Percentiles rank a stretch among this genome's conserved stretches.
These are phyloP conservation scores for Moxostoma hubbsi DNA, from an alignment of 2,797 vertebrate species.

Conservation along the genomic window DNA sequence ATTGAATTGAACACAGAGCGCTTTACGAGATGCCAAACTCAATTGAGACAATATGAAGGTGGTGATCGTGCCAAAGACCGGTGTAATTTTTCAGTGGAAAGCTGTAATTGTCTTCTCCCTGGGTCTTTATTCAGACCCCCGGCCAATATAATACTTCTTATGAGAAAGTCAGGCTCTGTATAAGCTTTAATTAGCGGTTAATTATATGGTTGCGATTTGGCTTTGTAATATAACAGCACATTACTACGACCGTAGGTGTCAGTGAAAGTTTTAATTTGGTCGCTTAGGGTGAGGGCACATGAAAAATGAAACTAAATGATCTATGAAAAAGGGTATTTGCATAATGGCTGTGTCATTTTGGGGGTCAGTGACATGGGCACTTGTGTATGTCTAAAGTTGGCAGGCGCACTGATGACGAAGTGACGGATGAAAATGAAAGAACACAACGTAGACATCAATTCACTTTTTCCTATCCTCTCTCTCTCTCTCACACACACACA, in stretches of 20 bases:
- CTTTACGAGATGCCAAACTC: slow-evolving; percentile 23
- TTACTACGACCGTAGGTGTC: slow-evolving; percentile 31
- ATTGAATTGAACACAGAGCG: not conserved
- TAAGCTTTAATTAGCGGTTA: slow-evolving; percentile 53
- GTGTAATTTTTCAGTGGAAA: slow-evolving; percentile 50
- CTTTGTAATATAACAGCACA: slow-evolving; percentile 35
- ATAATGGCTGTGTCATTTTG: slow-evolving; percentile 38
- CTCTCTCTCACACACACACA: slow-evolving; percentile 51
- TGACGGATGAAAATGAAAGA: slow-evolving; percentile 41
- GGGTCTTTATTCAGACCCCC: slow-evolving; percentile 40
- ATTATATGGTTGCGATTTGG: slow-evolving; percentile 41
- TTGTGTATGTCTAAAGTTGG: slow-evolving; percentile 29
- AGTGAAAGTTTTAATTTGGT: slow-evolving; percentile 32
- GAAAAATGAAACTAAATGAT: slow-evolving; percentile 43
- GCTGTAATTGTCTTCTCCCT: slow-evolving; percentile 28
- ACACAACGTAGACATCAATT: slow-evolving; percentile 61
- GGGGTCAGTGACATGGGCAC: slow-evolving; percentile 38
- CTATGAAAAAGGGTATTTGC: slow-evolving; percentile 44
- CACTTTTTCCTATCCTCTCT: slow-evolving; percentile 40
- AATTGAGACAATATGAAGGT: slow-evolving; percentile 27
- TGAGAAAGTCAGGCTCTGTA: slow-evolving; percentile 30
- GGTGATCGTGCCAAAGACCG: slow-evolving; percentile 29
- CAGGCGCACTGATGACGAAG: slow-evolving; percentile 26
- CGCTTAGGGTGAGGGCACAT: slow-evolving; percentile 22
- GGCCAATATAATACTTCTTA: slow-evolving; percentile 39